phyloP scores from a whole-genome alignment of 1,140 invertebrate species.

The Stegodyphus dumicola region DNA sequence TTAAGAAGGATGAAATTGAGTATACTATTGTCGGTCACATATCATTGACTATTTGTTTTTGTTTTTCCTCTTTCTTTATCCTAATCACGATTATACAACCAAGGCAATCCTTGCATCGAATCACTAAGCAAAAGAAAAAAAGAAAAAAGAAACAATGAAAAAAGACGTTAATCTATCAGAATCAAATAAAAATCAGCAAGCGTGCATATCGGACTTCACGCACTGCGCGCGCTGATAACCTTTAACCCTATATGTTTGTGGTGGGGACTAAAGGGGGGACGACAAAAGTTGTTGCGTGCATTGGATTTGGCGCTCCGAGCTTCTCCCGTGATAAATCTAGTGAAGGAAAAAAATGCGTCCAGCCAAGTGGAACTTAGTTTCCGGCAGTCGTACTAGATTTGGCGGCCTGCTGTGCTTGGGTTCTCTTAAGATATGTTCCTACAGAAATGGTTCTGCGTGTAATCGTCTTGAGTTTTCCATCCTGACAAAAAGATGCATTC shows the following conservation, averaged over 20 bases:
- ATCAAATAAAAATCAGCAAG: conserved; percentile 44
- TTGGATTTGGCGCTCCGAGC: conserved; percentile 20
- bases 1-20: too few relatives aligned
- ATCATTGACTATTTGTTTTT: too few relatives aligned
- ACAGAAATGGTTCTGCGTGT: too few relatives aligned
- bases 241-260: conserved; percentile 42
- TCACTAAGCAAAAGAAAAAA: background rate
- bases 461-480: too few relatives aligned
- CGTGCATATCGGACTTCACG: conserved; percentile 53
- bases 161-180: conserved; percentile 4
- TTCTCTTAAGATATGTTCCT: too few relatives aligned
- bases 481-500: background rate
- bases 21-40: too few relatives aligned
- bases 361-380: conserved; percentile 49
- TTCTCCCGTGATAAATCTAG: conserved; percentile 9
- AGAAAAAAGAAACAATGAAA: conserved; percentile 8
- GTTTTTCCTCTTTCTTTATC: too few relatives aligned
- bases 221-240: conserved; percentile 48
- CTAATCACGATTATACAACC: too few relatives aligned
- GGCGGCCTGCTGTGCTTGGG: background rate
- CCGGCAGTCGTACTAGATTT: conserved; percentile 38
- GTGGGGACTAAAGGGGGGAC: background rate
- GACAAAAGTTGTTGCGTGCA: conserved; percentile 9
- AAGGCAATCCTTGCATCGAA: background rate
- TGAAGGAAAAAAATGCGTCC: conserved; percentile 37